A percentile compares a stretch with the other conserved stretches of the same genome.
Conservation (phyloP, 2,888 invertebrate species). For the Sarcophaga variegata region DNA sequence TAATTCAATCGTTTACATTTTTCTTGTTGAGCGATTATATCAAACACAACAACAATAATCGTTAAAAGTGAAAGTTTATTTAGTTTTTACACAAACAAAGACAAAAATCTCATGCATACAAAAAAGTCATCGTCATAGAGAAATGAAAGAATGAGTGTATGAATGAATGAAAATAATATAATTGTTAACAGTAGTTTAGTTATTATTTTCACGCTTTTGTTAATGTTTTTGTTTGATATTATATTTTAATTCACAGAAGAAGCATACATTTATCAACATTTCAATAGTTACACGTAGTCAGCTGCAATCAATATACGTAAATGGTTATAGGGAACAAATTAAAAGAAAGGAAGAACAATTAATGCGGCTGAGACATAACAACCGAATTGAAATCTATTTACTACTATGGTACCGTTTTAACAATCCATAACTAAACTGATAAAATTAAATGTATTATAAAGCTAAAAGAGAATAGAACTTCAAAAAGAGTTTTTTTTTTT, state of each 20-base stretch:
- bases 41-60: not conserved
- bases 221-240: not conserved
- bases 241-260: slow-evolving; percentile 10
- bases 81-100: slow-evolving; percentile 20
- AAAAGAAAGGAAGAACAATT: not conserved
- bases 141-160: not conserved
- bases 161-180: slow-evolving; percentile 29
- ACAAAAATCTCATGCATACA: slow-evolving; percentile 31
- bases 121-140: slow-evolving; percentile 5
- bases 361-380: too few relatives aligned
- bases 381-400: too few relatives aligned
- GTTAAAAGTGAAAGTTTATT: slow-evolving; percentile 59
- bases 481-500: too few relatives aligned
- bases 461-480: too few relatives aligned
- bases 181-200: slow-evolving; percentile 34
- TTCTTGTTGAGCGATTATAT: too few relatives aligned
- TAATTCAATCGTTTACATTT: too few relatives aligned
- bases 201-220: not conserved
- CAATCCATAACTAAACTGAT: too few relatives aligned
- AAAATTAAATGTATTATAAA: too few relatives aligned
- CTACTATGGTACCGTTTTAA: too few relatives aligned
- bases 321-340: not conserved
- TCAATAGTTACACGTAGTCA: not conserved
- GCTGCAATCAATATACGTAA: not conserved
- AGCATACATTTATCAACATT: not conserved